phyloP scores from a whole-genome alignment of 2,888 invertebrate species.

The Thecophora atra region DNA sequence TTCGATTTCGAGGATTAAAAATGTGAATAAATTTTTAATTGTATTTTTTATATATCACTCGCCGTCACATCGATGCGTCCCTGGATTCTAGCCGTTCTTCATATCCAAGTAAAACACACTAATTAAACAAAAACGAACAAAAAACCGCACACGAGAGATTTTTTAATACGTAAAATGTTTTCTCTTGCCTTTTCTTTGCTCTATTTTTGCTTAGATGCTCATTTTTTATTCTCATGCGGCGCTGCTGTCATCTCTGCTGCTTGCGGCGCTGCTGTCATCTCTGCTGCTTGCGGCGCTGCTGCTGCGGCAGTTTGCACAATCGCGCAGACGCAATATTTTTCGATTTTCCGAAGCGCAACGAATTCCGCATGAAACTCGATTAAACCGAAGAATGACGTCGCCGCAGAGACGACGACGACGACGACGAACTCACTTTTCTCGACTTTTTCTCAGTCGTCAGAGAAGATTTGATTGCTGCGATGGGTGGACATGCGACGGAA shows the following conservation, averaged over 20 bases:
- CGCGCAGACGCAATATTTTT: constrained; percentile 31
- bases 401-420: neutral
- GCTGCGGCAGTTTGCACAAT: neutral
- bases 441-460: neutral
- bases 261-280: neutral
- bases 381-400: constrained; percentile 3
- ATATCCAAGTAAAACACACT: constrained; percentile 18
- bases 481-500: constrained; percentile 14
- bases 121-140: constrained; percentile 18
- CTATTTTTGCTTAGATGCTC: constrained; percentile 21
- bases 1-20: neutral
- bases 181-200: constrained; percentile 16
- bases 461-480: constrained; percentile 9
- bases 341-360: constrained; percentile 26
- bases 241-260: neutral
- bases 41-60: too few species aligned
- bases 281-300: neutral
- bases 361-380: constrained; percentile 21
- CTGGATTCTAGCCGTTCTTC: neutral
- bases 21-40: neutral
- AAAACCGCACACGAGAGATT: neutral
- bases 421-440: too few species aligned
- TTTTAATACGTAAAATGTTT: neutral
- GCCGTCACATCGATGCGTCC: constrained; percentile 5
- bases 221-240: constrained; percentile 12